Percentiles rank a stretch among this genome's conserved stretches.
These are phyloP conservation scores for Sebastes itinus DNA, from an alignment of 2,797 vertebrate species.

Conservation along the genomic window DNA sequence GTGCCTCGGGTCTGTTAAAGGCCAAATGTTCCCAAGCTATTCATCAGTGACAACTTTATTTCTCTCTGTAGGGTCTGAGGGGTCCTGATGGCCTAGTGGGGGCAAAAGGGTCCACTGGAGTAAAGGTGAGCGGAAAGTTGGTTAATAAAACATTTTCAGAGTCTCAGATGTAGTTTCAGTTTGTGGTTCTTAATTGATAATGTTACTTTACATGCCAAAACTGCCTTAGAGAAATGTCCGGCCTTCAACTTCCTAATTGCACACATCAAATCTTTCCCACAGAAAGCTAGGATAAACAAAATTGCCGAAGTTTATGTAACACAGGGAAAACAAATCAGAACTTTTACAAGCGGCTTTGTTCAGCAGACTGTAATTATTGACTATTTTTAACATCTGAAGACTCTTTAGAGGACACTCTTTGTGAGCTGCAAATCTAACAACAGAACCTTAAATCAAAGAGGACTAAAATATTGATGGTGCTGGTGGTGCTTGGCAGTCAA, in stretches of 20 bases:
- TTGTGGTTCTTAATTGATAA: not conserved
- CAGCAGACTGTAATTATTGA: conserved; percentile 14
- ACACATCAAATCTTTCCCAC: conserved; percentile 2
- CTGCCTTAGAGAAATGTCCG: not conserved
- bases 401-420: conserved; percentile 41
- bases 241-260: conserved; percentile 6
- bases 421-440: conserved; percentile 40
- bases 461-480: conserved; percentile 51
- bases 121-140: conserved; percentile 66
- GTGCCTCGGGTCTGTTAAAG: not conserved
- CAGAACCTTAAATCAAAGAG: conserved; percentile 55
- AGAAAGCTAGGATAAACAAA: conserved; percentile 18
- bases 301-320: not conserved
- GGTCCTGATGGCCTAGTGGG: conserved; percentile 77
- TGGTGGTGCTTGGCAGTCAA: conserved; percentile 10
- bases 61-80: conserved; percentile 68
- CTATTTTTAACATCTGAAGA: conserved; percentile 58
- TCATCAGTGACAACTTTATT: conserved; percentile 14
- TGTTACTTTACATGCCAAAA: not conserved
- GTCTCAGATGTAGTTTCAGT: not conserved
- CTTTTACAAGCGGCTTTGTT: conserved; percentile 45
- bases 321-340: not conserved
- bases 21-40: conserved; percentile 4
- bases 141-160: not conserved
- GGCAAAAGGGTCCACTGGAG: conserved; percentile 69